phyloP scores from a whole-genome alignment of 2,113 vertebrate genomes.

The Coracopsis vasa region DNA sequence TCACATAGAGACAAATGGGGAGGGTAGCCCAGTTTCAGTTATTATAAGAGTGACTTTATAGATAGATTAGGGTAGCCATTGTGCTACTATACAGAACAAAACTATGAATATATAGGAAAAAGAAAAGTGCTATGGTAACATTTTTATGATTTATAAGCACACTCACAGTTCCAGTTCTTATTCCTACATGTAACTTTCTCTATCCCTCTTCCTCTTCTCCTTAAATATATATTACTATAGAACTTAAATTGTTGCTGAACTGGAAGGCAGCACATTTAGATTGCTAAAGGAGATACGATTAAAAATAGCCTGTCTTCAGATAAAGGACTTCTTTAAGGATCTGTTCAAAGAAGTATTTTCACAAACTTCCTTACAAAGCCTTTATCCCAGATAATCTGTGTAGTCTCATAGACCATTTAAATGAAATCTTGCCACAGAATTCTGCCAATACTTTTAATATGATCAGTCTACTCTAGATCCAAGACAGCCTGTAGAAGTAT shows the following conservation, averaged over 20 bases:
- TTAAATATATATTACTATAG: neutral
- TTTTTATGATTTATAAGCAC: neutral
- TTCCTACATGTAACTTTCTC: neutral
- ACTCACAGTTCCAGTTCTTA: neutral
- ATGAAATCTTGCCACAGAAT: neutral
- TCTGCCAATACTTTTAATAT: neutral
- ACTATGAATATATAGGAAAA: neutral
- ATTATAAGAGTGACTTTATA: neutral
- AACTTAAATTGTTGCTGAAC: neutral
- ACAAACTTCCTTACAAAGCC: neutral
- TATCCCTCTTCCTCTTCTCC: neutral
- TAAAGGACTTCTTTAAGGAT: neutral
- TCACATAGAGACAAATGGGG: neutral
- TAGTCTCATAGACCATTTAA: neutral
- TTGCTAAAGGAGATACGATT: neutral
- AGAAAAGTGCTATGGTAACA: neutral
- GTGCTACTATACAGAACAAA: neutral
- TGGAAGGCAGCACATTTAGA: neutral
- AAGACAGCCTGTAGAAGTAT: neutral
- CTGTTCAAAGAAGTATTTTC: neutral
- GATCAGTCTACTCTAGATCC: neutral
- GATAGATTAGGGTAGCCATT: neutral
- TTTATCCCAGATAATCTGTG: neutral
- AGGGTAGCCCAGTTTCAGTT: neutral
- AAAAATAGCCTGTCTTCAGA: neutral